phyloP scores from a whole-genome alignment of 23 tunicate genomes.

The Clavelina lepadiformis region DNA sequence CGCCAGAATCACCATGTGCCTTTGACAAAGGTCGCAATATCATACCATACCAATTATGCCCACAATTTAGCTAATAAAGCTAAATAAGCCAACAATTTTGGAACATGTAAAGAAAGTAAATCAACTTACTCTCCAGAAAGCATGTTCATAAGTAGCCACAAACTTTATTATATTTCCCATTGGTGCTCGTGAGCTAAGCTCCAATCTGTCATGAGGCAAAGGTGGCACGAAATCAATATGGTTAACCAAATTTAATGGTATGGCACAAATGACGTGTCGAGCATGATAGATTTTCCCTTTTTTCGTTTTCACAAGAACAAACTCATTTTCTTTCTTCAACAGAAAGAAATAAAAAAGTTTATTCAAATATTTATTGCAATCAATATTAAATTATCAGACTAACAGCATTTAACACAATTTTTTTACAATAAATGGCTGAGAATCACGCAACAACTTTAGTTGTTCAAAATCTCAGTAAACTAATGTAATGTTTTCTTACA shows the following conservation, averaged over 20 bases:
- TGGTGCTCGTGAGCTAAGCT: conserved; percentile 48
- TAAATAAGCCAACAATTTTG: too few relatives aligned
- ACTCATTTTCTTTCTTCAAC: conserved; percentile 27
- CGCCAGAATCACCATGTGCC: conserved; percentile 52
- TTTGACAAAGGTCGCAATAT: background rate
- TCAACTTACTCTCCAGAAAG: conserved; percentile 80
- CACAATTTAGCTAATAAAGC: too few relatives aligned
- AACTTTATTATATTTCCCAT: conserved; percentile 76
- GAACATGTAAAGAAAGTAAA: background rate
- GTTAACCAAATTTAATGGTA: conserved; percentile 66
- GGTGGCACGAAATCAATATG: conserved; percentile 58
- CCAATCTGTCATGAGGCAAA: conserved; percentile 41
- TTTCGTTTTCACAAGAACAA: conserved; percentile 26
- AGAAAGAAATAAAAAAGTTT: too few relatives aligned
- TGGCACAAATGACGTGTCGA: conserved; percentile 43
- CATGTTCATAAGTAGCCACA: conserved; percentile 32
- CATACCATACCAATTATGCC: too few relatives aligned
- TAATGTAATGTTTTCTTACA: too few relatives aligned
- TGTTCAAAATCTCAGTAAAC: too few relatives aligned
- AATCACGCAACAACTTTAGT: too few relatives aligned
- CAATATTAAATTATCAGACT: too few relatives aligned
- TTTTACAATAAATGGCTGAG: too few relatives aligned
- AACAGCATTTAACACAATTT: too few relatives aligned
- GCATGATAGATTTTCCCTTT: conserved; percentile 29
- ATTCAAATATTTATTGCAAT: too few relatives aligned